These are phyloP conservation scores for Pseudomyrmex sp. DNA, from an alignment of 1,140 invertebrate genomes.

Conservation along the genomic window DNA sequence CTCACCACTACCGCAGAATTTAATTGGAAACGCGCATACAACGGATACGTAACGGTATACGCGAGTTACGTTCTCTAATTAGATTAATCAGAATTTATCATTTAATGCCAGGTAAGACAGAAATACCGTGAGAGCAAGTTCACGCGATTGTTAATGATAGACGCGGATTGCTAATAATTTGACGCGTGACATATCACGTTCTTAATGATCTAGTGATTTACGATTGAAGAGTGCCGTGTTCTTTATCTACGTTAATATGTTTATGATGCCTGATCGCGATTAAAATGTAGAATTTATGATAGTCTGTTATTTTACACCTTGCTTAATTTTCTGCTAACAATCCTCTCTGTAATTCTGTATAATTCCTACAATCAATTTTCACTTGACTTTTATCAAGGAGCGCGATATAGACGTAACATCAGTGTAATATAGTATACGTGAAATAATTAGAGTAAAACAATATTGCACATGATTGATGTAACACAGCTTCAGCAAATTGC, in stretches of 20 bases:
- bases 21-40: constrained; percentile 42
- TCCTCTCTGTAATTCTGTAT: neutral
- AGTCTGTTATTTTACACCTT: too few relatives aligned
- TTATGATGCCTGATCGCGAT: neutral
- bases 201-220: neutral
- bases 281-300: too few relatives aligned
- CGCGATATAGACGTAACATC: neutral
- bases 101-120: constrained; percentile 17
- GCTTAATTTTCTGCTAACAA: neutral
- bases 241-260: neutral
- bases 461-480: constrained; percentile 10
- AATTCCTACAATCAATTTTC: neutral
- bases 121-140: constrained; percentile 51
- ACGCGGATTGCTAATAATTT: constrained; percentile 1
- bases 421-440: too few relatives aligned
- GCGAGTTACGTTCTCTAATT: constrained; percentile 46
- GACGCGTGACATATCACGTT: constrained; percentile 34
- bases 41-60: constrained; percentile 44
- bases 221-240: neutral
- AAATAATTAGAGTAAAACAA: constrained; percentile 9
- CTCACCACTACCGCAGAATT: neutral
- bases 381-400: neutral
- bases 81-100: constrained; percentile 56
- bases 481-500: neutral
- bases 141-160: constrained; percentile 27